Evolutionary conservation across 1,140 invertebrate species (phyloP), one percentile per base, ranked within the genome.

Genomic region (Drosophila kanapiae): DNA sequence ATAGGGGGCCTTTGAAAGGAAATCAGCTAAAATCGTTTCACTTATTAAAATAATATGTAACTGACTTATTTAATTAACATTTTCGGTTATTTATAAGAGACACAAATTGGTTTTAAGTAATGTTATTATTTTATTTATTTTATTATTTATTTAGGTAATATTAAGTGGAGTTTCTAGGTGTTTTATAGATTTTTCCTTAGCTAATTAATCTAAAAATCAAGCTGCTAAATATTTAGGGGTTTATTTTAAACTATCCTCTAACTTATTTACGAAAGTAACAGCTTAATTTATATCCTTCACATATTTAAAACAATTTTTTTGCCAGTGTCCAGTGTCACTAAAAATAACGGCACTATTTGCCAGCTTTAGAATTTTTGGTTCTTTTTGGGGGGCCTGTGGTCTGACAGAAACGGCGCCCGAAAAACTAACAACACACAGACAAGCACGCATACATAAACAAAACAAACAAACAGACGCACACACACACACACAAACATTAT

Each of bases 401-500:
- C 23, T 49, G 70, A 60, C 68, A 75, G 31, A 45, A 38, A 40
- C 23, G 69, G 35, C 61, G 75, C 64, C 65, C 76, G 56, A 57
- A 87, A 87, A 87, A 82, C 82, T 71, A 82, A 77, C 76, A 86
- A 76, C 76, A 87, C 81, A 80, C 7, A 23, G 2, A 40, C 45
- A 38, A 1, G 23, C 38, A 61, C 56, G 48, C 37, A 38, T 42
- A 67, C 42, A 76, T 43, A 60, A 48, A 75, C 59, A 51, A 59
- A 59, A 18, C 11, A 59, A 23, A 40, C 42, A 68, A 37, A 48
- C 31, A 23, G 14, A 38, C 42, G 1, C 53, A 18, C 33, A 63
- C 35, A 38, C 27, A 33, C 49, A 38, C 35, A 43, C 48, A 42
- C 27, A 57, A 18, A 61, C 8, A 37, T 27, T 53, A 6, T 7